Evolutionary conservation across 64 coral and sea anemone species (phyloP).

Genomic region (Montipora sp.): DNA sequence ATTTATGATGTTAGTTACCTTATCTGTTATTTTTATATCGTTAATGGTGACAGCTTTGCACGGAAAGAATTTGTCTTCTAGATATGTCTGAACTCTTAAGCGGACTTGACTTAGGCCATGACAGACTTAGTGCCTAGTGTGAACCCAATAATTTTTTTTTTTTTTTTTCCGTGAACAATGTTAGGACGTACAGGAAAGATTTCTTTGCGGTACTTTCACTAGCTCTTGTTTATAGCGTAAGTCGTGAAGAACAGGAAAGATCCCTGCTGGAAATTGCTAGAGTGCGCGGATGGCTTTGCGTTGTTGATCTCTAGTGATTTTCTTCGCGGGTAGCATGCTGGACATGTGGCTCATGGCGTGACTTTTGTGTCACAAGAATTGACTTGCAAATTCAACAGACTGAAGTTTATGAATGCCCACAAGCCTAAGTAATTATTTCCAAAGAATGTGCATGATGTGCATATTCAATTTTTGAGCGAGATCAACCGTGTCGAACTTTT

Average conservation of each 20-base stretch:
- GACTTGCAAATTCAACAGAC: background rate
- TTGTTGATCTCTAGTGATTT: no score
- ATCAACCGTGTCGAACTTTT: background rate
- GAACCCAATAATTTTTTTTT: background rate
- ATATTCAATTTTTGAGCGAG: conserved; percentile 4
- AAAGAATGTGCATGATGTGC: background rate
- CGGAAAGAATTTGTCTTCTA: no score
- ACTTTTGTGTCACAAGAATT: background rate
- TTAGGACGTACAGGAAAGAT: no score
- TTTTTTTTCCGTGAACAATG: no score
- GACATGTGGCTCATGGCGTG: no score
- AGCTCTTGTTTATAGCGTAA: no score
- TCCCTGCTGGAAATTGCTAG: no score
- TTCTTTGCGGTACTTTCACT: no score
- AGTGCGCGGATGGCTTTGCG: no score
- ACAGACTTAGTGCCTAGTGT: conserved; percentile 19
- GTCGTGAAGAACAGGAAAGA: no score
- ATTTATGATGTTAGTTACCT: background rate
- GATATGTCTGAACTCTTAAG: background rate
- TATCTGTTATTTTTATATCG: background rate
- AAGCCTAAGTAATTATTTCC: background rate
- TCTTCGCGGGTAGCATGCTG: no score
- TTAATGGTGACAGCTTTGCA: background rate
- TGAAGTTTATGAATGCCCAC: background rate
- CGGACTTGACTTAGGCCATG: conserved; percentile 15